Conservation (phyloP, 2,797 vertebrate species). For the Zenarchopterus dispar region DNA sequence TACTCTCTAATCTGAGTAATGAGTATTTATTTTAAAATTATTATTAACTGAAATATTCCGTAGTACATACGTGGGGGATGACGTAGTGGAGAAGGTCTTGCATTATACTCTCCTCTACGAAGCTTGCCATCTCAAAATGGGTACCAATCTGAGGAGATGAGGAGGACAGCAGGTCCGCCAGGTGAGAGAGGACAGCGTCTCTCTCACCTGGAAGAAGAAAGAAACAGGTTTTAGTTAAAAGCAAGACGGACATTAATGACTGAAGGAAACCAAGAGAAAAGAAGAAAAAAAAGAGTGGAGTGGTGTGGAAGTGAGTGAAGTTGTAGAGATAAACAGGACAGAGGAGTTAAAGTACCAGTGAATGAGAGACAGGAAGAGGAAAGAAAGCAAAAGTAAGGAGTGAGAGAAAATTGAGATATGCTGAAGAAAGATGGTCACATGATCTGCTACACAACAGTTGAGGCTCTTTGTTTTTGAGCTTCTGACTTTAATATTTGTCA, state of each 20-base stretch:
- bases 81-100: slow-evolving; percentile 81
- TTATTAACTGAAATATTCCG: background rate
- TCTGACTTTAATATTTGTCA: too few relatives aligned
- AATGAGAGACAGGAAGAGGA: background rate
- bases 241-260: background rate
- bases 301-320: background rate
- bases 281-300: background rate
- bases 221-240: background rate
- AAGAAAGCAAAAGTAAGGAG: too few relatives aligned
- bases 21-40: background rate
- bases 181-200: slow-evolving; percentile 75
- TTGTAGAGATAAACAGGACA: background rate
- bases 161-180: slow-evolving; percentile 76
- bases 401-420: too few relatives aligned
- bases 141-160: slow-evolving; percentile 76
- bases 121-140: slow-evolving; percentile 90
- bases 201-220: slow-evolving; percentile 76
- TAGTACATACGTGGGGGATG: slow-evolving; percentile 77
- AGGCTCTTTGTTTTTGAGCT: too few relatives aligned
- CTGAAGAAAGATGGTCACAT: too few relatives aligned
- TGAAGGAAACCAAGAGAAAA: background rate
- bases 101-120: slow-evolving; percentile 85
- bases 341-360: background rate
- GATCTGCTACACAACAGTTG: too few relatives aligned
- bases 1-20: background rate